Percentiles rank a stretch among this genome's conserved stretches.
Evolutionary conservation across 2,113 vertebrate species (phyloP).

Genomic region (Micromys minutus): DNA sequence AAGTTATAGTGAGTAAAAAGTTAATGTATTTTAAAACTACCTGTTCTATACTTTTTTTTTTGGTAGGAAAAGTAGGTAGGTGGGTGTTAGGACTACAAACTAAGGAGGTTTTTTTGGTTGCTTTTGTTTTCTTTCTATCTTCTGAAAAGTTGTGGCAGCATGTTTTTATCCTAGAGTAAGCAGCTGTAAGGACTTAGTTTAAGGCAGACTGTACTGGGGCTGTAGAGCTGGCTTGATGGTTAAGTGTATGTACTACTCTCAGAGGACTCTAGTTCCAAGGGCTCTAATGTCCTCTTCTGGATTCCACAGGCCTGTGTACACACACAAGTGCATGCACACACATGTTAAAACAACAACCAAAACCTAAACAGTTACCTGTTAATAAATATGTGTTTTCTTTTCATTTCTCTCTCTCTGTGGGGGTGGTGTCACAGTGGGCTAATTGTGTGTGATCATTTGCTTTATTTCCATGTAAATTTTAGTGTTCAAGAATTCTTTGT

Average conservation of each 20-base stretch:
- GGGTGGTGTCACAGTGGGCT: neutral
- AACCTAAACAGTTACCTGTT: neutral
- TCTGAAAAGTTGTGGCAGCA: neutral
- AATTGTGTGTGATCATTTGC: conserved; percentile 41
- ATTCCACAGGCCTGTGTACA: neutral
- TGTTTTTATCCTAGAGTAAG: conserved; percentile 45
- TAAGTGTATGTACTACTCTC: neutral
- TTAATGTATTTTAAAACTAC: neutral
- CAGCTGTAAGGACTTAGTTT: conserved; percentile 15
- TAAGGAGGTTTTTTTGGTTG: neutral
- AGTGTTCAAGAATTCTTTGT: conserved; percentile 99
- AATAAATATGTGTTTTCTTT: neutral
- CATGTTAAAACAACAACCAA: neutral
- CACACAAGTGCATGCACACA: neutral
- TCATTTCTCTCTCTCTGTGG: no score
- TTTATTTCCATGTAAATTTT: conserved; percentile 67
- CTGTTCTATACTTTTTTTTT: neutral
- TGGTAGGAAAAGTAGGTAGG: neutral
- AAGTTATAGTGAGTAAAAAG: neutral
- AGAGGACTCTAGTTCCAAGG: neutral
- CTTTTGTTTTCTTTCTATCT: neutral
- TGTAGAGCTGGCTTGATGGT: neutral
- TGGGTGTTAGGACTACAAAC: neutral
- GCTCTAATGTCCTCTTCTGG: neutral
- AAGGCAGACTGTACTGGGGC: neutral